These are phyloP conservation scores for Parnassius orleans DNA, from an alignment of 2,888 invertebrate species.

Conservation along the genomic window DNA sequence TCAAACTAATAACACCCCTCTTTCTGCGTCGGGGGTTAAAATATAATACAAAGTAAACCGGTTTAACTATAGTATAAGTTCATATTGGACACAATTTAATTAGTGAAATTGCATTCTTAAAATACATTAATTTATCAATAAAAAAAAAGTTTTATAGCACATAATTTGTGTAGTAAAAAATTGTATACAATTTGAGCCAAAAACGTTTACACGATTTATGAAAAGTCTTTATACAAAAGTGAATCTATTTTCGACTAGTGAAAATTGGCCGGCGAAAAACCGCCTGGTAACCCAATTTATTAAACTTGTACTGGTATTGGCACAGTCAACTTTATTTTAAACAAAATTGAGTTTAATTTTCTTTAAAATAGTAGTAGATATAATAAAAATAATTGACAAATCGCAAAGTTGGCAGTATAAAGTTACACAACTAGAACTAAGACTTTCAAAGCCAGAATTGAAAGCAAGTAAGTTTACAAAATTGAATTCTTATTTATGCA, in stretches of 20 bases:
- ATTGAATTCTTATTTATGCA: no score
- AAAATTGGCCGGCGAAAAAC: conserved; percentile 4
- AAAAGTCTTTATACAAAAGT: background rate
- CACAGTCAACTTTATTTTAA: conserved; percentile 40
- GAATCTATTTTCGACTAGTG: conserved; percentile 13
- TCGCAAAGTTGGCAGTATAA: conserved; percentile 9
- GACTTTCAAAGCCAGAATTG: no score
- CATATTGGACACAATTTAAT: no score
- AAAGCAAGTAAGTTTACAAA: no score
- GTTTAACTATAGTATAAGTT: no score
- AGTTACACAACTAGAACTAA: no score
- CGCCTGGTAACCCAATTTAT: conserved; percentile 10
- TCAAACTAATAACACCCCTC: no score
- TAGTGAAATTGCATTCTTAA: no score
- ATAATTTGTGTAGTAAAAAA: background rate
- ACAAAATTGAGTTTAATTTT: conserved; percentile 61
- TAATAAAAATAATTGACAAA: conserved; percentile 8
- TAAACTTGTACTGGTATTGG: conserved; percentile 23
- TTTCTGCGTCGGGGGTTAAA: no score
- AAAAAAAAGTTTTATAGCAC: no score
- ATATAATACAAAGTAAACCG: no score
- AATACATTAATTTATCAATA: no score
- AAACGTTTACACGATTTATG: background rate
- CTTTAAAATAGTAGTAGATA: conserved; percentile 68
- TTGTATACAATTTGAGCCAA: background rate